Percentiles rank a stretch among this genome's conserved stretches.
phyloP scores from a whole-genome alignment of 2,113 vertebrate genomes.

The human (Homo sapiens) region GRCh38 chr2:205463001-205463500 shows the following conservation, averaged over 20 bases:
- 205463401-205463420: conserved; percentile 76
- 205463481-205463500: conserved; percentile 84
- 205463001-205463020: neutral
- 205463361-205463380: neutral
- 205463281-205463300: neutral
- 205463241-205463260: neutral
- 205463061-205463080: neutral
- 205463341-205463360: neutral
- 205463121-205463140: conserved; percentile 24
- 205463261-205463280: neutral
- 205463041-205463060: neutral
- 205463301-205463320: neutral
- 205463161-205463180: neutral
- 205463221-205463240: neutral
- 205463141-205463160: neutral
- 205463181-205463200: neutral
- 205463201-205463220: neutral
- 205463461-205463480: conserved; percentile 84
- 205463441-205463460: conserved; percentile 1
- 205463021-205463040: conserved; percentile 30
- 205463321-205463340: neutral
- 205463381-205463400: conserved; percentile 65
- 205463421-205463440: conserved; percentile 67
- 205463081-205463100: neutral
- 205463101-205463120: conserved; percentile 14